Conservation (phyloP, 2,888 invertebrate genomes). For the Xestobium rufovillosum region DNA sequence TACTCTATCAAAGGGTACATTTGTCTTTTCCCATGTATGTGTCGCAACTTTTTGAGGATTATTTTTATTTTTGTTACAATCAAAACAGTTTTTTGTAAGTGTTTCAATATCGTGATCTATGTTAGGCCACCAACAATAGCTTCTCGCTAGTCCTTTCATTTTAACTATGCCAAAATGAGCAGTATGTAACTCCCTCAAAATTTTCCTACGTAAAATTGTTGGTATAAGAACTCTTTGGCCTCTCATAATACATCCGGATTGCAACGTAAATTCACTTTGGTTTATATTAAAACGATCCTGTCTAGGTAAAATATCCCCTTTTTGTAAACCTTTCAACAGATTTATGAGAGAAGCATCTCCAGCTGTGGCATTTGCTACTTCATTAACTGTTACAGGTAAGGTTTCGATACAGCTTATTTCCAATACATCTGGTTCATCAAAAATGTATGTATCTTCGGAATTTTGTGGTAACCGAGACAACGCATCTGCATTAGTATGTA, state of each 20-base stretch:
- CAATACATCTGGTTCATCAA: slow-evolving; percentile 2
- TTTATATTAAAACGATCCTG: not conserved
- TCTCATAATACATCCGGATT: not conserved
- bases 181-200: too few relatives aligned
- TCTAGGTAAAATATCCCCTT: not conserved
- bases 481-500: not conserved
- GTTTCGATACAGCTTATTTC: not conserved
- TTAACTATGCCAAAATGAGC: too few relatives aligned
- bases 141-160: too few relatives aligned
- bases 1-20: too few relatives aligned
- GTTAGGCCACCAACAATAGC: too few relatives aligned
- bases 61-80: too few relatives aligned
- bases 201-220: too few relatives aligned
- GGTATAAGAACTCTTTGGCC: too few relatives aligned
- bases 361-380: not conserved
- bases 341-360: not conserved
- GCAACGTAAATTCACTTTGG: not conserved
- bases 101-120: too few relatives aligned
- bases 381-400: not conserved
- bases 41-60: too few relatives aligned
- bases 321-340: not conserved
- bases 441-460: slow-evolving; percentile 1
- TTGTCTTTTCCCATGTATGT: too few relatives aligned
- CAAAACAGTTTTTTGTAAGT: too few relatives aligned
- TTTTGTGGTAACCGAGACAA: not conserved